Conservation (phyloP, 2,113 vertebrate genomes). For the Spheniscus mendiculus region DNA sequence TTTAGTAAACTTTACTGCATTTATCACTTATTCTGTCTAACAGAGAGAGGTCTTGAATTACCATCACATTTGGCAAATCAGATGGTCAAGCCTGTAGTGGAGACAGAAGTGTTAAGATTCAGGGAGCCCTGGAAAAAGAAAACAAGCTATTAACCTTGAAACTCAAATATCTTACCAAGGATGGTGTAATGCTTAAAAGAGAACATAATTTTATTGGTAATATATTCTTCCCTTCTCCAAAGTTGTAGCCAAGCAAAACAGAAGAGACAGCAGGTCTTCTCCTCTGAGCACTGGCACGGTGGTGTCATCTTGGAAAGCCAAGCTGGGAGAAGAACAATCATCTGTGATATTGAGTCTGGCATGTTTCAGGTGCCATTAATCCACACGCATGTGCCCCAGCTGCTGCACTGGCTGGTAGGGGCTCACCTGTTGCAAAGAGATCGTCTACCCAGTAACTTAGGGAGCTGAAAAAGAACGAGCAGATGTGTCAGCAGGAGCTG, state of each 20-base stretch:
- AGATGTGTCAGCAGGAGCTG: slow-evolving; percentile 55
- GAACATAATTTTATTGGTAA: slow-evolving; percentile 1
- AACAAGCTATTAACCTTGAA: slow-evolving; percentile 30
- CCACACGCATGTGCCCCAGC: not conserved
- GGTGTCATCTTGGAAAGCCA: slow-evolving; percentile 29
- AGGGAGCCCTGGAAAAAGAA: not conserved
- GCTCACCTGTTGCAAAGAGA: slow-evolving; percentile 59
- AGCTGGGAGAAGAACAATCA: slow-evolving; percentile 58
- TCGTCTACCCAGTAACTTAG: not conserved
- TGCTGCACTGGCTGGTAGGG: slow-evolving; percentile 28
- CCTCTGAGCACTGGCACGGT: slow-evolving; percentile 18
- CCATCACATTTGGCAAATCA: not conserved
- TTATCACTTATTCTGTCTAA: not conserved
- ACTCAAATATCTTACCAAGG: not conserved
- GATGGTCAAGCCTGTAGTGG: not conserved
- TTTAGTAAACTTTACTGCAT: not conserved
- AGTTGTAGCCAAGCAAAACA: slow-evolving; percentile 43
- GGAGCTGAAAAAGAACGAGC: not conserved
- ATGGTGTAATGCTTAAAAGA: not conserved
- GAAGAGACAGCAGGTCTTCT: slow-evolving; percentile 61
- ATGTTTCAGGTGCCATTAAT: slow-evolving; percentile 56
- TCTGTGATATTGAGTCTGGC: slow-evolving; percentile 40
- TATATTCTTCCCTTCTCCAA: not conserved
- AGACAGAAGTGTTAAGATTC: not conserved
- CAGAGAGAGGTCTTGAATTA: not conserved